These are phyloP conservation scores for Chlorops oryzae DNA, from an alignment of 1,140 invertebrate species.

Conservation along the genomic window DNA sequence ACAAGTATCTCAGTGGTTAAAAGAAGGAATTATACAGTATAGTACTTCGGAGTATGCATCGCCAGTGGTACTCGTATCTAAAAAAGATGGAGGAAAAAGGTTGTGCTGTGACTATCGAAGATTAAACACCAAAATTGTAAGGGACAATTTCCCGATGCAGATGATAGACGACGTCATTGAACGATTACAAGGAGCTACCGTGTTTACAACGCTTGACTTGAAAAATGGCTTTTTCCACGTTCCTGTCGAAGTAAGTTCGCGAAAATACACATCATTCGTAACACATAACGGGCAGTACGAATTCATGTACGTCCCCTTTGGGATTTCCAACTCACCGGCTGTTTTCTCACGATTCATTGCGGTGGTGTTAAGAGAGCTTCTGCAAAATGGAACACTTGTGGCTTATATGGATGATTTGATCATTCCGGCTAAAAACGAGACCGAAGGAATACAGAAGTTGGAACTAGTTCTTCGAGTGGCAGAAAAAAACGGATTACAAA, in stretches of 20 bases:
- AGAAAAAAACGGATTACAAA: neutral
- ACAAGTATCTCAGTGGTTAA: constrained; percentile 6
- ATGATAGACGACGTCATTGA: constrained; percentile 12
- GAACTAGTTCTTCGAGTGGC: constrained; percentile 6
- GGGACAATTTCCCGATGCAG: constrained; percentile 17
- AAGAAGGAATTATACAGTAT: neutral
- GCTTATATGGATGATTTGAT: constrained; percentile 10
- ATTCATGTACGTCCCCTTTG: constrained; percentile 1
- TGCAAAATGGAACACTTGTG: neutral
- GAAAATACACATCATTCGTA: constrained; percentile 6
- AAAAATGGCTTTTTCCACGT: constrained; percentile 11
- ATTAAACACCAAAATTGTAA: constrained; percentile 4
- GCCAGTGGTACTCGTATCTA: constrained; percentile 48
- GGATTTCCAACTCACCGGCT: constrained; percentile 7
- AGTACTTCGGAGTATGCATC: constrained; percentile 18
- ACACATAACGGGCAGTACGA: constrained; percentile 8
- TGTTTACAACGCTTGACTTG: constrained; percentile 20
- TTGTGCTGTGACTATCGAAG: constrained; percentile 5
- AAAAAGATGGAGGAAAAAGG: too few relatives aligned
- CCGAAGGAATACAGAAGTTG: neutral
- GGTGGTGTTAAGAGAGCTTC: neutral
- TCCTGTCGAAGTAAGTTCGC: neutral
- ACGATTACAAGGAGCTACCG: constrained; percentile 13
- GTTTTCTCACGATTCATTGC: neutral
- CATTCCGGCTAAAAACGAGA: neutral